Conservation (phyloP, 2,113 vertebrate genomes). For the Halcyon malimbica region DNA sequence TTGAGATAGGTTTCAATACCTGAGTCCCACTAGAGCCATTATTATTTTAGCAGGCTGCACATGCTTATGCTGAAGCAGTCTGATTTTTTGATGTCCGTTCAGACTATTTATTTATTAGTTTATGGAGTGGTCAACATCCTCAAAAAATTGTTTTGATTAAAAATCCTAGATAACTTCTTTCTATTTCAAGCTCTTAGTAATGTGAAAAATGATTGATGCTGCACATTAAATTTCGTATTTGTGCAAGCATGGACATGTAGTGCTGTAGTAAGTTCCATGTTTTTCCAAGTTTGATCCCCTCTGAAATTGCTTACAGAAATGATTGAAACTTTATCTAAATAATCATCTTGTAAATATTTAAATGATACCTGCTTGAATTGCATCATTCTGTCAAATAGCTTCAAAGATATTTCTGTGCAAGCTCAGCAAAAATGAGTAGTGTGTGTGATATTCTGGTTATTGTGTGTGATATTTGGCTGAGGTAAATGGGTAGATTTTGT, state of each 20-base stretch:
- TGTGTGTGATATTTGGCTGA: neutral
- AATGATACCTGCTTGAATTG: neutral
- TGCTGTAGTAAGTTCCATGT: neutral
- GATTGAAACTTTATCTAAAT: neutral
- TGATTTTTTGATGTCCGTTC: constrained; percentile 11
- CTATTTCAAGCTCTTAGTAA: constrained; percentile 13
- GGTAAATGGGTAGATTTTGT: neutral
- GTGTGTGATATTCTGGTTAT: neutral
- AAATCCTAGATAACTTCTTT: constrained; percentile 17
- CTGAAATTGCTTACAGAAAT: neutral
- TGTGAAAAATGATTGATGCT: constrained; percentile 18
- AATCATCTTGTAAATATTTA: constrained; percentile 35
- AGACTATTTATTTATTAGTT: neutral
- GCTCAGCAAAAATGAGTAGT: neutral
- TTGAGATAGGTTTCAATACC: neutral
- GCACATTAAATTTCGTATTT: constrained; percentile 9
- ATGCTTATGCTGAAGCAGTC: neutral
- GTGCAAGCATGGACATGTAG: accelerated
- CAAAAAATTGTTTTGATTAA: constrained; percentile 39
- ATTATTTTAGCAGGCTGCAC: neutral
- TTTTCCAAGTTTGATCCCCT: neutral
- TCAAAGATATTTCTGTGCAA: neutral
- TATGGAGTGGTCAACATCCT: neutral
- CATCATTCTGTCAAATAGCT: neutral
- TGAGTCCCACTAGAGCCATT: neutral